Base-by-base conservation (phyloP, 2,888 invertebrate species). In the Protophormia terraenovae region DNA sequence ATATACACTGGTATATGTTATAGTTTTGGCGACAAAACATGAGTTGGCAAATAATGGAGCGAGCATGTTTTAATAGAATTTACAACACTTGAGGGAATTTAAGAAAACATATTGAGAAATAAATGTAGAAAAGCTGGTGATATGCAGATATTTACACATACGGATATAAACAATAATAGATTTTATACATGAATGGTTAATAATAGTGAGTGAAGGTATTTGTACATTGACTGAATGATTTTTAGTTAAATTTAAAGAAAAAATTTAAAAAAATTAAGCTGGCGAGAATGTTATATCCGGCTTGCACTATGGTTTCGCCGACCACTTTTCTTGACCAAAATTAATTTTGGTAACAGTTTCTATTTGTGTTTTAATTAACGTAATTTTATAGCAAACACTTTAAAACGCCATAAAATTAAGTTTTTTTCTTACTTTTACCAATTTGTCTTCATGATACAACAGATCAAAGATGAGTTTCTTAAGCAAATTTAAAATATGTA, bases 11-110 rank as follows among this genome's bases (percentile, higher is more conserved):
- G 27, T 62, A 60, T 12, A 50, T 55, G 41, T 19, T 38, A 45
- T 14, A 45, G 35, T 75, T 82, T 76, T 69, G 67, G 73, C 77
- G 71, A 75, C 78, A 79, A 82, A 85, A 76, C 78, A 82, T 75
- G 71, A 58, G 35, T 79, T 82, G 32, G 58, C 64, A 79, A 69
- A 79, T 79, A 85, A 79, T 82, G 58, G 35, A 71, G 60, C 58
- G 60, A 50, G 55, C 29, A 53, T 81, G 55, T 78, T 80, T 72
- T 60, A 73, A 73, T 84, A 81, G 77, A 78, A 75, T 58, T 78
- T 75, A 71, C 64, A 64, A 50, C 69, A 79, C 69, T 79, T 60
- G 55, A 55, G 82, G 82, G 78, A 82, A 79, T 79, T 79, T 77
- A 69, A 72, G 50, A 60, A 66, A 45, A 64, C 32, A 64, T 16